Evolutionary conservation across 2,113 vertebrate species (phyloP), one percentile per base, ranked within the genome.

Genomic region (Engraulis encrasicolus): DNA sequence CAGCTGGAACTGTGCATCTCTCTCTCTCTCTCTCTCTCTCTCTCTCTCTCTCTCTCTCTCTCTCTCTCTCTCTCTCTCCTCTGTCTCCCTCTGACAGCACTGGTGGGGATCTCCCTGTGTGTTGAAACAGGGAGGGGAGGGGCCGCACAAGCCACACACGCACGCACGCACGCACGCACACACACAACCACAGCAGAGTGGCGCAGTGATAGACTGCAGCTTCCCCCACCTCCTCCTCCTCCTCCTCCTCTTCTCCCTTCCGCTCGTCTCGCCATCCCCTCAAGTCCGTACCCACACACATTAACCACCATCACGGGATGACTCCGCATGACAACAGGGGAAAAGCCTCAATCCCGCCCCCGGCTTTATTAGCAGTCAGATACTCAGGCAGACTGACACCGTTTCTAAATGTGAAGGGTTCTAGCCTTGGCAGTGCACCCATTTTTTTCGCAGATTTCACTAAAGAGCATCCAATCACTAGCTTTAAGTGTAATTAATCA

Each of bases 131-230:
- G 6, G 5, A 4, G 66, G 66, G 66, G 15, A 15, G 66, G 66
- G 27, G 11, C 31, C 66, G 1, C 3, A n/a, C 9, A 9, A 31
- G 12, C 7, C 54, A n/a, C 19, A n/a, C 54, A n/a, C 54, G 23
- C 66, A 17, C 66, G 34, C 66, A 74, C 61, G 34, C 66, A 17
- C 66, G 34, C 66, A 74, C 61, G 34, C 27, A 71, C 61, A 34
- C 61, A 71, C 31, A 74, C 66, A 74, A 23, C 31, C 66, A 36
- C 20, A 27, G 58, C 23, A 9, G 66, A 74, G 66, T 74, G 66
- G 66, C 11, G 66, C 66, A 74, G 66, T 74, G 34, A 74, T 23
- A 74, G 27, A 74, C 66, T 74, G 66, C 66, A 74, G 66, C 66
- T 36, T 34, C 15, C 31, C 17, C 27, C 66, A 31, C 66, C 31